Evolutionary conservation across 2,113 vertebrate species (phyloP).

Genomic region (Ophiodon elongatus): DNA sequence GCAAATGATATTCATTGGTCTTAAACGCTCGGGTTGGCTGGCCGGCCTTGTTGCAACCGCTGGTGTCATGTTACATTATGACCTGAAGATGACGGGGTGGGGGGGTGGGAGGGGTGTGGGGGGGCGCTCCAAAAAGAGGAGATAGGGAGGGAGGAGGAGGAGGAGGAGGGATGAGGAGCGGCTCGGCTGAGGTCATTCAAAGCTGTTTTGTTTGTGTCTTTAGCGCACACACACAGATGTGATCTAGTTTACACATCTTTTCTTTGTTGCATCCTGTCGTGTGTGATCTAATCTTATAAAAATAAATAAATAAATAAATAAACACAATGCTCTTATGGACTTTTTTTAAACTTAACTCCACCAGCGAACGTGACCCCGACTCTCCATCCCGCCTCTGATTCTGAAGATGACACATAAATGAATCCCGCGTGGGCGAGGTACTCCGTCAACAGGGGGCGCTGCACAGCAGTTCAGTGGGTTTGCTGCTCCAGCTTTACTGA

Average conservation of each 20-base stretch:
- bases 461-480: constrained; percentile 25
- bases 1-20: constrained; percentile 87
- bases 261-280: background rate
- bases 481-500: constrained; percentile 13
- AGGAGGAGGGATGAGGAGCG: constrained; percentile 43
- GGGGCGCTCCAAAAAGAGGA: constrained; percentile 43
- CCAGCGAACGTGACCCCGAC: background rate
- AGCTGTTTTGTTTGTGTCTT: constrained; percentile 30
- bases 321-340: background rate
- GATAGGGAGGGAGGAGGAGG: constrained; percentile 29
- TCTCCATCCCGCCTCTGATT: background rate
- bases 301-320: too few relatives aligned
- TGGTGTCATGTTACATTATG: constrained; percentile 85
- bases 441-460: constrained; percentile 67
- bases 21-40: constrained; percentile 82
- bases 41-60: constrained; percentile 78
- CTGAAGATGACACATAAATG: background rate
- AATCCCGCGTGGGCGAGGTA: background rate
- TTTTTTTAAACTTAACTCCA: background rate
- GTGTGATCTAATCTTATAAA: background rate
- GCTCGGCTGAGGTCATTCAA: constrained; percentile 53
- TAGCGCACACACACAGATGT: background rate
- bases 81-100: constrained; percentile 78
- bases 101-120: constrained; percentile 21
- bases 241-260: background rate